phyloP scores from a whole-genome alignment of 2,888 invertebrate species.

The Marasmarcha lunaedactyla region DNA sequence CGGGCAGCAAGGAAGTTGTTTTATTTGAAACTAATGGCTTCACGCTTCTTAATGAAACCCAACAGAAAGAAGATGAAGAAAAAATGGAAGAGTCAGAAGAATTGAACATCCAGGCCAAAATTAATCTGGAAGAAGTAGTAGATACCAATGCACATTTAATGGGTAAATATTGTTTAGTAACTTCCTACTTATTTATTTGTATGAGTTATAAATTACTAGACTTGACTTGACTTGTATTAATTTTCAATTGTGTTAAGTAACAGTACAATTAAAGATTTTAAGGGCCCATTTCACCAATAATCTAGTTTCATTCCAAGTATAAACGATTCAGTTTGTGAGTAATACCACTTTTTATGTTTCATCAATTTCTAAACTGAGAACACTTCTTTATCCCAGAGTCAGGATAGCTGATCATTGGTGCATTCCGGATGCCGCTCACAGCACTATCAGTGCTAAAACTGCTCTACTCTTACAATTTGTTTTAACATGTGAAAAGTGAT shows the following conservation, averaged over 20 bases:
- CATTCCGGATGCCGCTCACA: no score
- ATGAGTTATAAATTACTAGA: conserved; percentile 2
- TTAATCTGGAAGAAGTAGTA: conserved; percentile 73
- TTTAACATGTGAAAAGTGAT: no score
- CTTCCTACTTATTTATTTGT: conserved; percentile 4
- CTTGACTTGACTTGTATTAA: conserved; percentile 6
- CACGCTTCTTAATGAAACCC: conserved; percentile 40
- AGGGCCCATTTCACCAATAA: background rate
- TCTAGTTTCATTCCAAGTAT: conserved; percentile 7
- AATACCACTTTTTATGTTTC: no score
- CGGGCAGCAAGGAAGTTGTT: conserved; percentile 74
- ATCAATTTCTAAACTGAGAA: no score
- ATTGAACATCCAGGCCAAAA: conserved; percentile 38
- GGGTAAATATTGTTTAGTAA: conserved; percentile 33
- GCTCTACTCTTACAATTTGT: no score
- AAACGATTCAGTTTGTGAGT: no score
- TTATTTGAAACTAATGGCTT: conserved; percentile 68
- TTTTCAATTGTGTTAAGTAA: background rate
- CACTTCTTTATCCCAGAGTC: no score
- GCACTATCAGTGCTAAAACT: no score
- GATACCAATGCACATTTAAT: conserved; percentile 71
- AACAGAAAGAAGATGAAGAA: conserved; percentile 21
- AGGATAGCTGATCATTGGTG: no score
- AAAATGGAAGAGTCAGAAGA: conserved; percentile 24
- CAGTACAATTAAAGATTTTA: background rate